Evolutionary conservation across 2,113 vertebrate species (phyloP), one percentile per base, ranked within the genome.

Genomic region (Pardalotus punctatus): DNA sequence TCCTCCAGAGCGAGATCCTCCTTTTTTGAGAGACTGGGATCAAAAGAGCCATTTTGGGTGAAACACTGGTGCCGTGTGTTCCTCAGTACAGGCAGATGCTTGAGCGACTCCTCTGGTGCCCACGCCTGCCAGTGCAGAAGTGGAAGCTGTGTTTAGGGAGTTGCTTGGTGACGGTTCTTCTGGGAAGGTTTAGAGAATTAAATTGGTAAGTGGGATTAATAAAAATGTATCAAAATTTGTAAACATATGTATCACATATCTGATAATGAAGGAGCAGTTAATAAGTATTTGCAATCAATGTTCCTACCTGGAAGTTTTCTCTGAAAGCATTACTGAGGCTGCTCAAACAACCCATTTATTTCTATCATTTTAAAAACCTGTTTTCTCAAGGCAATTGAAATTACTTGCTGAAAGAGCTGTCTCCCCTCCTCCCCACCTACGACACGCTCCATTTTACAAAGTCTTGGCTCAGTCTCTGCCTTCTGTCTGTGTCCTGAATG

Each of bases 211-310:
- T 31, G 24, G 56, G 33, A 62, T 86, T 96, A 93, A 93, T 93
- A 88, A 92, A 97, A 92, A 54, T 0, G 4, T 60, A 92, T 90
- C 64, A 86, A 74, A 93, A 90, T 83, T 86, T 88, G 88, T 96
- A 93, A 95, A 93, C 96, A 74, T 66, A 66, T 36, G 35, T 86
- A 93, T 95, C 29, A 31, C 47, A 66, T 92, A 64, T 95, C 73
- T 58, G 82, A 70, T 90, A 86, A 94, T 67, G 86, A 90, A 83
- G 72, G 54, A 93, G 56, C 56, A 31, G 67, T 86, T 95, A 94
- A 88, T 95, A 95, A 90, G 71, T 83, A 81, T 96, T 96, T 96
- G 82, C 88, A 92, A 88, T 88, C 95, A 90, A 58, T 21, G 14
- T 70, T 90, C 50, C 61, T 97, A 74, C 91, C 80, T 94, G 88